Conservation (phyloP, 1,140 invertebrate species). For the Cryptotermes secundus region DNA sequence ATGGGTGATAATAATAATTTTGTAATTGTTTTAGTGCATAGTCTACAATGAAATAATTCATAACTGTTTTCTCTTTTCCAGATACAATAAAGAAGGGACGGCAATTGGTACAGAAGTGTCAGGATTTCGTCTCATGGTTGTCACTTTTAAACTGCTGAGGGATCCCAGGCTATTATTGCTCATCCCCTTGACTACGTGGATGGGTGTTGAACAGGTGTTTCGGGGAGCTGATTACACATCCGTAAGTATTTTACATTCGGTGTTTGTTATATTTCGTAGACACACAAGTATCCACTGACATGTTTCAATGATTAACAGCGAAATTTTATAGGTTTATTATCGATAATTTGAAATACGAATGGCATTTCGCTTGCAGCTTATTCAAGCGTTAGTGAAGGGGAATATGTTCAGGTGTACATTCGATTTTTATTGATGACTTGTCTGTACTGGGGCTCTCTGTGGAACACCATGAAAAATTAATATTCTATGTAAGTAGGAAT, state of each 20-base stretch:
- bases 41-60: constrained; percentile 47
- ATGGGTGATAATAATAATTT: constrained; percentile 42
- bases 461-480: too few species aligned
- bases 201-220: constrained; percentile 91
- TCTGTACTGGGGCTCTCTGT: too few species aligned
- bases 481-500: too few species aligned
- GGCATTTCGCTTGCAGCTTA: too few species aligned
- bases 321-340: too few species aligned
- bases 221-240: constrained; percentile 86
- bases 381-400: too few species aligned
- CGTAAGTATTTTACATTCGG: constrained; percentile 54
- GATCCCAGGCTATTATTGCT: constrained; percentile 80
- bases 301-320: too few species aligned
- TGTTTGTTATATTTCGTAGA: too few species aligned
- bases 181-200: constrained; percentile 88
- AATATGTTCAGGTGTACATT: too few species aligned
- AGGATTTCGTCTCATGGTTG: constrained; percentile 66
- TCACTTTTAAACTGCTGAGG: constrained; percentile 73
- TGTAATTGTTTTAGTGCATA: neutral
- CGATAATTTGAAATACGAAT: too few species aligned
- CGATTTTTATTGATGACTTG: too few species aligned
- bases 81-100: constrained; percentile 48
- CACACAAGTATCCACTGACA: too few species aligned
- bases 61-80: constrained; percentile 33
- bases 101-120: constrained; percentile 46